Conservation (phyloP, 64 coral and sea anemone genomes). For the Montipora efflorescens region DNA sequence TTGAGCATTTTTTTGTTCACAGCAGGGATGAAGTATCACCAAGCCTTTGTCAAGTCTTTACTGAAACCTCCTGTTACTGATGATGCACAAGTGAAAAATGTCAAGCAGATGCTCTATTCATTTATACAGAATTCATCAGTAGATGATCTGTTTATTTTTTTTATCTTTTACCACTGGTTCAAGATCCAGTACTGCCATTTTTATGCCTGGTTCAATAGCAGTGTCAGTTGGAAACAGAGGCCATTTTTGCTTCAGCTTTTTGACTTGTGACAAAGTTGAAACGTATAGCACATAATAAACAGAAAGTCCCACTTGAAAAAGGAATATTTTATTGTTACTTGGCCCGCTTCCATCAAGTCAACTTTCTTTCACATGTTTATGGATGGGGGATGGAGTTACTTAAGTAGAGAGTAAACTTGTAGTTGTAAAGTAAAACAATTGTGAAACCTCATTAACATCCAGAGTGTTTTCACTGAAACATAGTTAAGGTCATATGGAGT, state of each 20-base stretch:
- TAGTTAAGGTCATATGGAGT: background rate
- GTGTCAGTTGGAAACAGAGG: constrained; percentile 58
- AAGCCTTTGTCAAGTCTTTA: constrained; percentile 27
- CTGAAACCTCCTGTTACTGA: constrained; percentile 44
- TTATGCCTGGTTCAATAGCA: constrained; percentile 48
- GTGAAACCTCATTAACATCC: background rate
- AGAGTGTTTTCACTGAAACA: background rate
- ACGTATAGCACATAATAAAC: background rate
- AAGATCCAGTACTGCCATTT: constrained; percentile 45
- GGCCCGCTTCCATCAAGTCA: background rate
- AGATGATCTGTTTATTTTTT: constrained; percentile 54
- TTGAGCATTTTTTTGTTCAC: constrained; percentile 75
- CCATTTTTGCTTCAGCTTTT: constrained; percentile 67
- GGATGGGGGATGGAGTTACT: background rate
- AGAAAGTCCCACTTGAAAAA: background rate
- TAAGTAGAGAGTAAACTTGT: background rate
- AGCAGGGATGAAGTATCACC: constrained; percentile 16
- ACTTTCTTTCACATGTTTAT: background rate
- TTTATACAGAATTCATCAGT: constrained; percentile 67
- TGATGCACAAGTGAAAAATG: constrained; percentile 57
- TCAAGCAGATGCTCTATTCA: constrained; percentile 58
- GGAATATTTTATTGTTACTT: background rate
- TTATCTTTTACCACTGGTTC: constrained; percentile 71
- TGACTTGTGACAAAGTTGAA: background rate
- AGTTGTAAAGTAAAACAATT: background rate